phyloP scores from a whole-genome alignment of 2,797 vertebrate species.

The Botia kubotai region DNA sequence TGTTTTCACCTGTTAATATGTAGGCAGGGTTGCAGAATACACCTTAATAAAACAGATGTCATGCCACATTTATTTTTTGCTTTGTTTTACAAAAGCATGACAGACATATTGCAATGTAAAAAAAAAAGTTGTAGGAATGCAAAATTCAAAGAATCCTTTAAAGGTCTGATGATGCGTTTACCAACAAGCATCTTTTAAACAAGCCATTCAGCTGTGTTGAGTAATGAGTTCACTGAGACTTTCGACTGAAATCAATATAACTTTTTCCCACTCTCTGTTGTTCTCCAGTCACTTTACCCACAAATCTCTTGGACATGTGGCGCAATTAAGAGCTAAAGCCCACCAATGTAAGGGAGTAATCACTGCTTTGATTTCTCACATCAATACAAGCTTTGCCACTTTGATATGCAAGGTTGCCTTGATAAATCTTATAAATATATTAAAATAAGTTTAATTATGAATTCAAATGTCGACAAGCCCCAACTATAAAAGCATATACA shows the following conservation, averaged over 20 bases:
- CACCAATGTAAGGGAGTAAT: slow-evolving; percentile 78
- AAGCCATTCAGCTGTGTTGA: slow-evolving; percentile 45
- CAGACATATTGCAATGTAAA: slow-evolving; percentile 49
- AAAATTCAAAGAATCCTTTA: slow-evolving; percentile 34
- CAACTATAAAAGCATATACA: slow-evolving; percentile 78
- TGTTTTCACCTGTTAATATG: slow-evolving; percentile 63
- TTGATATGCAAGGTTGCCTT: slow-evolving; percentile 82
- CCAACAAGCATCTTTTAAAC: slow-evolving; percentile 56
- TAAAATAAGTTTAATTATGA: slow-evolving; percentile 86
- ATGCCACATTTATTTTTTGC: slow-evolving; percentile 36
- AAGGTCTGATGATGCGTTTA: slow-evolving; percentile 47
- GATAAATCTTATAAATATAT: slow-evolving; percentile 82
- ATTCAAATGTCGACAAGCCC: slow-evolving; percentile 78
- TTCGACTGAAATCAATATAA: slow-evolving; percentile 59
- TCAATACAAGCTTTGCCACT: slow-evolving; percentile 83
- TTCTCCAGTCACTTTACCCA: slow-evolving; percentile 51
- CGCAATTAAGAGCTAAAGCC: slow-evolving; percentile 74
- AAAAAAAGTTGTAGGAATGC: slow-evolving; percentile 32
- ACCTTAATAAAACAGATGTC: slow-evolving; percentile 41
- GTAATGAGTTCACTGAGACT: slow-evolving; percentile 60
- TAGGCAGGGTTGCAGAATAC: slow-evolving; percentile 32
- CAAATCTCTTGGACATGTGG: slow-evolving; percentile 65
- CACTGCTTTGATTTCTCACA: slow-evolving; percentile 83
- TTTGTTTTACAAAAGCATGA: slow-evolving; percentile 45
- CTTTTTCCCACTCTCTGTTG: slow-evolving; percentile 48